Evolutionary conservation across 2,797 vertebrate species (phyloP), one percentile per base, ranked within the genome.

Genomic region (Varecia variegata): DNA sequence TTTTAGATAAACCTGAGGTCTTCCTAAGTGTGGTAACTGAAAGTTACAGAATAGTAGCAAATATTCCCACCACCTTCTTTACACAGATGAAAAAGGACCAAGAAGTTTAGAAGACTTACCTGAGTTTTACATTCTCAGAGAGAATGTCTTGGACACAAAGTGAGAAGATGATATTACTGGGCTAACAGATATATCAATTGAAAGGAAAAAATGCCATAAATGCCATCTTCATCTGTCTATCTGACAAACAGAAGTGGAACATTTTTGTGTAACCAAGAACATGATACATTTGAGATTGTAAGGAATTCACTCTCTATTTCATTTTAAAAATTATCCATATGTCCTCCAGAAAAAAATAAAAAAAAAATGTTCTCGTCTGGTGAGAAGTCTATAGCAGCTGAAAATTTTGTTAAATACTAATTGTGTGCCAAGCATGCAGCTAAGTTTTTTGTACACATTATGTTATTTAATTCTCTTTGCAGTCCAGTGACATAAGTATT

Each of bases 241-340:
- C 76, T 90, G 35, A 27, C 54, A 76, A 79, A 80, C 1, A 45
- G 58, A 87, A 54, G 14, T 58, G 13, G 15, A 79, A 67, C 7
- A 6, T 30, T 20, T n/a, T 43, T 43, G 6, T 85, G 17, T 40
- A 71, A 85, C 10, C 7, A 65, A 90, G 14, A 94, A 77, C 12
- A 87, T 0, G 47, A 25, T 54, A 32, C 76, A 56, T 84, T 93
- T 77, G 52, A 82, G n/a, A 90, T 62, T 54, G 13, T 27, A 83
- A 11, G 80, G 3, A 80, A 80, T 43, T 4, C 3, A 81, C 0
- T 65, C 40, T 60, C 62, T 60, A 32, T 9, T 85, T 94, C 12
- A 62, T 13, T 89, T 89, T 87, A 73, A 90, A 71, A 68, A 90
- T 14, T 65, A 95, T 71, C n/a, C 20, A 92, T 90, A 43, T 38